These are phyloP conservation scores for Dreissena rostriformis DNA, from an alignment of 1,140 invertebrate species.

Conservation along the genomic window DNA sequence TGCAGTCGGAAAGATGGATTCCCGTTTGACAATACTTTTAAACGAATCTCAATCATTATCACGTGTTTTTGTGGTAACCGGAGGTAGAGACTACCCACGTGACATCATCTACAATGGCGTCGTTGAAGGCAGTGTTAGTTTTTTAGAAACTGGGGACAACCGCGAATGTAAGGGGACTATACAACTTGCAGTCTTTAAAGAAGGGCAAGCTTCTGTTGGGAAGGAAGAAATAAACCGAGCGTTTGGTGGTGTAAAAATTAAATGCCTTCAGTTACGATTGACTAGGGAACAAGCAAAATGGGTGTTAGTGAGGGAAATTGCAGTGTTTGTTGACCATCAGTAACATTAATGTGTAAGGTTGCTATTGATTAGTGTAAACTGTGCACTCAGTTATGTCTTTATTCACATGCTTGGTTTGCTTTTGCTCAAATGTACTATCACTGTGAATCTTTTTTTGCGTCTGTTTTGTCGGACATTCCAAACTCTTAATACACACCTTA, in stretches of 20 bases:
- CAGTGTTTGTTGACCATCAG: conserved; percentile 57
- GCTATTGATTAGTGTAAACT: too few relatives aligned
- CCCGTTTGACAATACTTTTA: conserved; percentile 65
- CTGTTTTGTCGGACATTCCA: too few relatives aligned
- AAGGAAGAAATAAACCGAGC: conserved; percentile 47
- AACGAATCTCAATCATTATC: conserved; percentile 61
- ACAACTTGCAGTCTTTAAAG: conserved; percentile 58
- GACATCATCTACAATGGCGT: conserved; percentile 62
- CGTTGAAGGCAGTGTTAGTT: conserved; percentile 60
- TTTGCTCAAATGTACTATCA: too few relatives aligned
- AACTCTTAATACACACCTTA: too few relatives aligned
- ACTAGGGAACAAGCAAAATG: conserved; percentile 59
- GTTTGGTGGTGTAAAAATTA: conserved; percentile 54
- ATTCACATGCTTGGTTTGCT: too few relatives aligned
- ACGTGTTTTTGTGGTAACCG: conserved; percentile 64
- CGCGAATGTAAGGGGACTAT: conserved; percentile 64
- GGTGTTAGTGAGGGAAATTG: conserved; percentile 70
- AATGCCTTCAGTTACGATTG: conserved; percentile 64
- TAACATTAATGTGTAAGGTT: too few relatives aligned
- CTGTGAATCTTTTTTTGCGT: too few relatives aligned
- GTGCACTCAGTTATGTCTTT: too few relatives aligned
- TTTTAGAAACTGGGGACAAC: conserved; percentile 33
- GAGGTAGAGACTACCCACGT: conserved; percentile 57
- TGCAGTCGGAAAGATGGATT: conserved; percentile 48
- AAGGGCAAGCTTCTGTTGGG: conserved; percentile 57